Base-by-base conservation (phyloP, 2,797 vertebrate genomes). In the Taenioides sp. region DNA sequence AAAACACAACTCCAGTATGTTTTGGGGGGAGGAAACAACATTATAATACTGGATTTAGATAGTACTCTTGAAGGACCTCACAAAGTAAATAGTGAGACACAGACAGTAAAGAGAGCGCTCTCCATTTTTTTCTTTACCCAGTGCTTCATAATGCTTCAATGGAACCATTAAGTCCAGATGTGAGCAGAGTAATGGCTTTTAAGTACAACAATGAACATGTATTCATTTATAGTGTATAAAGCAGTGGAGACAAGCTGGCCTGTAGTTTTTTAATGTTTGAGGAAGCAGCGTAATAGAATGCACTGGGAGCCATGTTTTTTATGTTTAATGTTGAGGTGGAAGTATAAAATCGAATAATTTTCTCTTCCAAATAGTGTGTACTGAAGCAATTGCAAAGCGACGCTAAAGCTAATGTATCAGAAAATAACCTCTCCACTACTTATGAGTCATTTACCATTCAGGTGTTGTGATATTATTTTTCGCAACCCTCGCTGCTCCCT, bases 121-220 rank as follows among this genome's bases (percentile, higher is more conserved):
- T 87, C 74, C 73, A 65, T 80, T 86, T 73, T 83, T 83, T 77
- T 81, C 73, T 71, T 79, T 78, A 65, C 62, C 22, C 82, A 79
- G 74, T 77, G 75, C 76, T 87, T 77, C 85, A 80, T 80, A 86
- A 85, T 83, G 84, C 84, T 88, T 84, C 81, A 87, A 88, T 75
- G 76, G 75, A 89, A 66, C 81, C 82, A 84, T 88, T 87, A 82
- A 70, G 80, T 62, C 80, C 10, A 73, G 74, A 81, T 82, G 75
- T 76, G 76, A 83, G 81, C 72, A 74, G 80, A 76, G 70, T 72
- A 66, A 74, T 55, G 74, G 70, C 77, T 72, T 86, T 85, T 81
- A 71, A 83, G 77, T 74, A 77, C 65, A 80, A 55, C 23, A 67
- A 50, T 60, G 74, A 75, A 76, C 76, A 70, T 25, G 25, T 34